These are phyloP conservation scores for Acropora yongei DNA, from an alignment of 64 coral and sea anemone species.

Conservation along the genomic window DNA sequence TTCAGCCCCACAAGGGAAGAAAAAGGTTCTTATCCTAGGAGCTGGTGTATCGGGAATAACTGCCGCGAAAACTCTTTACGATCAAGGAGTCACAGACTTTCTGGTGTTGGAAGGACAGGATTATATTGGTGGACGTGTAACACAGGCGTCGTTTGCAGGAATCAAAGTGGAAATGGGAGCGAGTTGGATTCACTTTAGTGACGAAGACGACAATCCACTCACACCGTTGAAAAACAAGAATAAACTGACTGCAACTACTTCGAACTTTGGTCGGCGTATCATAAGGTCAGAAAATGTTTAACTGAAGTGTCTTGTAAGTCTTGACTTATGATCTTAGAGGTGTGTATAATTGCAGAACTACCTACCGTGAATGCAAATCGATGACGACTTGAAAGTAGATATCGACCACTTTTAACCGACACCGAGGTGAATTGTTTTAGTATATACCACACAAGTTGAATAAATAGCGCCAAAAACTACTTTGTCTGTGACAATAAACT, in stretches of 20 bases:
- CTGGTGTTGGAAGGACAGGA: slow-evolving; percentile 40
- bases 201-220: background rate
- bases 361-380: too few relatives aligned
- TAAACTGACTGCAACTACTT: background rate
- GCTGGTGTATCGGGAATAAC: slow-evolving; percentile 43
- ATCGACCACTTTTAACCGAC: too few relatives aligned
- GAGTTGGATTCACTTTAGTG: slow-evolving; percentile 42
- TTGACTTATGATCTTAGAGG: too few relatives aligned
- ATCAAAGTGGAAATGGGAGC: background rate
- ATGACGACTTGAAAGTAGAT: too few relatives aligned
- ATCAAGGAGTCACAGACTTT: slow-evolving; percentile 29
- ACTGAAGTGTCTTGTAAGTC: too few relatives aligned
- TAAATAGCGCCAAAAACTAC: too few relatives aligned
- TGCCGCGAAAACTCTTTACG: slow-evolving; percentile 14
- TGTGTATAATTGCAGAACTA: too few relatives aligned
- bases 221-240: background rate
- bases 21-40: slow-evolving; percentile 46
- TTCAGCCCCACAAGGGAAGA: background rate
- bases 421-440: too few relatives aligned
- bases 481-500: too few relatives aligned
- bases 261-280: background rate
- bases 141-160: slow-evolving; percentile 2
- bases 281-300: slow-evolving; percentile 35
- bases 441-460: too few relatives aligned
- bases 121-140: slow-evolving; percentile 42